These are phyloP conservation scores for Cervus canadensis DNA, from an alignment of 2,113 vertebrate species.

Conservation along the genomic window DNA sequence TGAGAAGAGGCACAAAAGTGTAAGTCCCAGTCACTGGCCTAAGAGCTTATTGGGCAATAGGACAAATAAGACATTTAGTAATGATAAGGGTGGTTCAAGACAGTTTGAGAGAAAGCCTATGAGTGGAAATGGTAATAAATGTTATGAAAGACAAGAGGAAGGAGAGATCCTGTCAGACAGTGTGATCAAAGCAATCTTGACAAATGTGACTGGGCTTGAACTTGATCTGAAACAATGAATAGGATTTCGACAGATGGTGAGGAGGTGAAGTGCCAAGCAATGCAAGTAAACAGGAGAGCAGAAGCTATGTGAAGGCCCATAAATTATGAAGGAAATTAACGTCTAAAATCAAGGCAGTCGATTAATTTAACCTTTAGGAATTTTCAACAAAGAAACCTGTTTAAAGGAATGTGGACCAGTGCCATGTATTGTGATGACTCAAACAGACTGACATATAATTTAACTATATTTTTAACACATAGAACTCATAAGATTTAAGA, in stretches of 20 bases:
- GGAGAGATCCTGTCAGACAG: background rate
- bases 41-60: background rate
- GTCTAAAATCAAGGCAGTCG: background rate
- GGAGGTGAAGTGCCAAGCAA: background rate
- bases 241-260: background rate
- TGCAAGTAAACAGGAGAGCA: background rate
- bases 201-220: background rate
- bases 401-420: background rate
- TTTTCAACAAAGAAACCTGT: background rate
- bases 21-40: background rate
- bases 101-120: background rate
- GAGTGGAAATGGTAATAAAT: background rate
- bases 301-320: background rate
- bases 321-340: background rate
- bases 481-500: background rate
- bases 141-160: background rate
- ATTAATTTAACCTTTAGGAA: background rate
- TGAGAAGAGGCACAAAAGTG: background rate
- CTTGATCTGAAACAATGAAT: background rate
- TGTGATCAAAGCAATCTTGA: background rate
- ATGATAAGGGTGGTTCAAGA: background rate
- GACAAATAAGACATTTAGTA: background rate
- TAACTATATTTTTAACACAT: background rate
- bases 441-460: background rate
- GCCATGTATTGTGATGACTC: background rate